Evolutionary conservation across 2,113 vertebrate genomes (phyloP), one percentile per base, ranked within the genome.

Genomic region (Triplophysa siluroides): DNA sequence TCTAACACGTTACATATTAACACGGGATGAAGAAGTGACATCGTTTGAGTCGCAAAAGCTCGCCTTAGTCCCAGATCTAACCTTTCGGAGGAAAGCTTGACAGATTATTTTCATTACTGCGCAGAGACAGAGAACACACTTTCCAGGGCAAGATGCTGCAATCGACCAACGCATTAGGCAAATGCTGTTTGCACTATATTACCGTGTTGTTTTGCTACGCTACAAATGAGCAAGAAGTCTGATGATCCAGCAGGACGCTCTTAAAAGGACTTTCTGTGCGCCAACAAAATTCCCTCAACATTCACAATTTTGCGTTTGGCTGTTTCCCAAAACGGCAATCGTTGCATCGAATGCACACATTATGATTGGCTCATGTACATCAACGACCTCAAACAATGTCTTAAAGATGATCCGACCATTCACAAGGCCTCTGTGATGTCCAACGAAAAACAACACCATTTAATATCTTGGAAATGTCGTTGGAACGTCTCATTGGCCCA

Each of bases 1-100:
- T 82, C 81, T 84, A 60, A 61, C 24, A 87, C 87, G 84, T 86
- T 82, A 81, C 70, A 84, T 65, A 84, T 78, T 84, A 83, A 56
- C 71, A 81, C 80, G 29, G 63, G n/a, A 79, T 78, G 76, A 78
- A 18, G 62, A 66, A 66, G 24, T 11, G 45, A 3, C 18, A 54
- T 66, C 33, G 21, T 77, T 77, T 76, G 9, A 24, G 50, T 50
- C 29, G 3, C 50, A 18, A 21, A 47, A 54, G n/a, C 76, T 67
- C 21, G 10, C 26, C 33, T 58, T 43, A 58, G 50, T 73, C 54
- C 70, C 29, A 60, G 58, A 73, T 73, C 70, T 60, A 58, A 73
- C 70, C 70, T 73, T 73, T 73, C 4, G 70, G 29, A 73, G 38
- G 70, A 73, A 60, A 60, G 54, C 54, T 73, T 60, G 70, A 73